These are phyloP conservation scores for Scytalopus superciliaris DNA, from an alignment of 2,113 vertebrate species.

Conservation along the genomic window DNA sequence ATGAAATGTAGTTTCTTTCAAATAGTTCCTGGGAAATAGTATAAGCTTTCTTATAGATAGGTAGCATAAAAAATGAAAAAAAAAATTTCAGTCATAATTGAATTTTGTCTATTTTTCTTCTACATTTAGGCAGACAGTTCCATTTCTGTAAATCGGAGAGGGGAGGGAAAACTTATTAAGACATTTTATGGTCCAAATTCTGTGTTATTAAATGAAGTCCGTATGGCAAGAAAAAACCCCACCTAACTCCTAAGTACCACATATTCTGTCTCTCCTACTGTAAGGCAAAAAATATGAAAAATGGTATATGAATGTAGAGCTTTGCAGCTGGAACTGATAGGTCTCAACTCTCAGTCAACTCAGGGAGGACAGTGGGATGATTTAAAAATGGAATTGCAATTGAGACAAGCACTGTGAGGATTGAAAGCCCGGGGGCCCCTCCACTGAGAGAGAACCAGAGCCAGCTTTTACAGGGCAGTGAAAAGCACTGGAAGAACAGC, in stretches of 20 bases:
- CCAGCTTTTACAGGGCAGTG: background rate
- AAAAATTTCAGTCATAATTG: background rate
- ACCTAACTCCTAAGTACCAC: background rate
- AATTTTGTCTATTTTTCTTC: background rate
- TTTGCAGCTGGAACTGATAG: background rate
- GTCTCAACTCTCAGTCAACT: background rate
- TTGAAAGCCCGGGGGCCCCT: background rate
- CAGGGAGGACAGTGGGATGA: background rate
- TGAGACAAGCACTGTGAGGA: background rate
- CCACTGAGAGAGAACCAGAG: background rate
- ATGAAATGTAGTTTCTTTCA: background rate
- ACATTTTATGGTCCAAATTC: background rate
- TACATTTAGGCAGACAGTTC: background rate
- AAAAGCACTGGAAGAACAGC: background rate
- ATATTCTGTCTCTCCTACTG: background rate
- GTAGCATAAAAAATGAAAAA: background rate
- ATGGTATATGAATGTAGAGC: background rate
- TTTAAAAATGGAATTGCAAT: background rate
- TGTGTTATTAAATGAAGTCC: background rate
- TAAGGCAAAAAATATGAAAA: background rate
- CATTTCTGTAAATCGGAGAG: background rate
- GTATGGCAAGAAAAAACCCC: accelerated
- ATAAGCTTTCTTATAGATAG: background rate
- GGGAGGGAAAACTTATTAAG: background rate
- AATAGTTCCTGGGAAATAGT: background rate